Percentiles rank a stretch among this genome's conserved stretches.
Evolutionary conservation across 2,797 vertebrate genomes (phyloP).

Genomic region (Carapus acus): DNA sequence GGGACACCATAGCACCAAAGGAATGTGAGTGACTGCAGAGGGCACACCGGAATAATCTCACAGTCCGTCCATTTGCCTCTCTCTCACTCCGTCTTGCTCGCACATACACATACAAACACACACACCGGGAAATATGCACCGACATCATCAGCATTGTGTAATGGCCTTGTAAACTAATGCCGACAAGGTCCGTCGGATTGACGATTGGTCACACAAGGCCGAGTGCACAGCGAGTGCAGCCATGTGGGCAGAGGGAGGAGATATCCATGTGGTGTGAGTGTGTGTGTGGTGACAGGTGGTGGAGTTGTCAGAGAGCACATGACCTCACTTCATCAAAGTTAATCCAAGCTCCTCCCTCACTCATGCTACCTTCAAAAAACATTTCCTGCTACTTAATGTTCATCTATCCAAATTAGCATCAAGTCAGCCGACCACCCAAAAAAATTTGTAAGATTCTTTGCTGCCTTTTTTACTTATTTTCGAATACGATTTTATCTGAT

Average conservation of each 20-base stretch:
- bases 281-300: conserved; percentile 56
- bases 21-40: no score
- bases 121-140: not conserved
- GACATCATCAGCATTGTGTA: conserved; percentile 9
- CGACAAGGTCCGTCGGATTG: conserved; percentile 21
- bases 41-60: no score
- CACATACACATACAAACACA: not conserved
- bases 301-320: conserved; percentile 55
- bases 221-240: conserved; percentile 30
- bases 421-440: no score
- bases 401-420: no score
- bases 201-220: conserved; percentile 28
- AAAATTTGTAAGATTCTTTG: no score
- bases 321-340: conserved; percentile 60
- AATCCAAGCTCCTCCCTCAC: no score
- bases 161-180: conserved; percentile 30
- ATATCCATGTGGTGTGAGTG: conserved; percentile 11
- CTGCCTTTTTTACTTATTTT: no score
- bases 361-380: no score
- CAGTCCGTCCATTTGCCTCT: no score
- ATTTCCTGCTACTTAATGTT: no score
- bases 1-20: no score
- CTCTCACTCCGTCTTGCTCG: not conserved
- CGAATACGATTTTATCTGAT: no score
- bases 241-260: conserved; percentile 33